phyloP scores from a whole-genome alignment of 2,888 invertebrate species.

The Buathra laborator region DNA sequence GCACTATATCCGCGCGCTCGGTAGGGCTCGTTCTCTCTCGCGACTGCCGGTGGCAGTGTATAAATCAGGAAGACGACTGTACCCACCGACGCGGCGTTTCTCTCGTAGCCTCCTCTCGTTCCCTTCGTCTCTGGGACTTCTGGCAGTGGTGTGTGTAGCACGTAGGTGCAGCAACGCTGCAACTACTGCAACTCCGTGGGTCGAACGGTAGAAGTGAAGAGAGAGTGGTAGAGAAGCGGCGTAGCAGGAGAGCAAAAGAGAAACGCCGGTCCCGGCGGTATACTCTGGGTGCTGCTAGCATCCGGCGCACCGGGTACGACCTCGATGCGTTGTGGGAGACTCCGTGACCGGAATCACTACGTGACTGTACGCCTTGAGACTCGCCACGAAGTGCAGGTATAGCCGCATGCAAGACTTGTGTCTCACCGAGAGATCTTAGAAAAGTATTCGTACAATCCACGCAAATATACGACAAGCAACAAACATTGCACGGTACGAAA shows the following conservation, averaged over 20 bases:
- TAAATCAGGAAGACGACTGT: slow-evolving; percentile 84
- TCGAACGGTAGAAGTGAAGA: slow-evolving; percentile 9
- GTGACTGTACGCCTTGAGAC: slow-evolving; percentile 54
- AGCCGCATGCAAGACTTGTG: slow-evolving; percentile 21
- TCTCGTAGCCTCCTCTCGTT: slow-evolving; percentile 39
- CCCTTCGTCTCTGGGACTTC: slow-evolving; percentile 22
- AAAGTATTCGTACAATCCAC: background rate
- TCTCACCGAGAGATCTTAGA: slow-evolving; percentile 24
- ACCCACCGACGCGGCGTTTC: slow-evolving; percentile 76
- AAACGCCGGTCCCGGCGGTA: slow-evolving; percentile 46
- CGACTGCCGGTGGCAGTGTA: slow-evolving; percentile 82
- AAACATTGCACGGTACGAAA: background rate
- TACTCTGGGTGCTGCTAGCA: slow-evolving; percentile 68
- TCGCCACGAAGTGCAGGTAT: slow-evolving; percentile 9
- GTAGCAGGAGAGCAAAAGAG: slow-evolving; percentile 27
- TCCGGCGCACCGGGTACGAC: slow-evolving; percentile 79
- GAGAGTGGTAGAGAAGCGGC: slow-evolving; percentile 8
- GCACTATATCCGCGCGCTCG: slow-evolving; percentile 74
- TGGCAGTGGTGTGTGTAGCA: slow-evolving; percentile 37
- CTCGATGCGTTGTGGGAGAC: slow-evolving; percentile 82
- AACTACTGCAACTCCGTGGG: slow-evolving; percentile 30
- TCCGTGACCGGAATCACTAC: slow-evolving; percentile 82
- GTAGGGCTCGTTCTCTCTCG: slow-evolving; percentile 46
- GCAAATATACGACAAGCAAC: background rate
- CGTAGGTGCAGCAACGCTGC: slow-evolving; percentile 37